A percentile compares a stretch with the other conserved stretches of the same genome.
Evolutionary conservation across 2,797 vertebrate genomes (phyloP).

Genomic region (Cossypha polioptera): DNA sequence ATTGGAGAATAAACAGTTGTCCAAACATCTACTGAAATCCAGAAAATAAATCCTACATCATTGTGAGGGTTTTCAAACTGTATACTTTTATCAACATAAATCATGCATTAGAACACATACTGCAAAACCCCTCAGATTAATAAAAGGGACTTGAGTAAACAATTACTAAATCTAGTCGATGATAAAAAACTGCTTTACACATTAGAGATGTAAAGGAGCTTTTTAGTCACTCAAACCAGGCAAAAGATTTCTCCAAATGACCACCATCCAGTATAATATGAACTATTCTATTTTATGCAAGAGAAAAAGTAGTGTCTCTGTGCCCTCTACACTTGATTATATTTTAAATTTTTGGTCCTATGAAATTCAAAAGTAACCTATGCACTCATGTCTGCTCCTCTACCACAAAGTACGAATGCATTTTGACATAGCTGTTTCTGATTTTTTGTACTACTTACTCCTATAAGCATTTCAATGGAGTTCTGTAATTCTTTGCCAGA

Average conservation of each 20-base stretch:
- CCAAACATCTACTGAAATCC: background rate
- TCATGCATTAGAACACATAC: background rate
- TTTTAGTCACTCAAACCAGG: background rate
- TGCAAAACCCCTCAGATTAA: background rate
- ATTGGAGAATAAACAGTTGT: background rate
- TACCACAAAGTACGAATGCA: background rate
- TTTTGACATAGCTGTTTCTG: background rate
- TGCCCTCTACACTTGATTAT: background rate
- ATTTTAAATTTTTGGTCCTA: background rate
- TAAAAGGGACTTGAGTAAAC: background rate
- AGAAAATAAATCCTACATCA: background rate
- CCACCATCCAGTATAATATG: accelerated
- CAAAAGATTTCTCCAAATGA: background rate
- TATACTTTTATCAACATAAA: background rate
- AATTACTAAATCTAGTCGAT: background rate
- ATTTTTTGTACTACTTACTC: background rate
- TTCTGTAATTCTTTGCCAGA: background rate
- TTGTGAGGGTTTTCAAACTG: background rate
- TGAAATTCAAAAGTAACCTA: background rate
- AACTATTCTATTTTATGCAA: background rate
- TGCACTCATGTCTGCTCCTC: background rate
- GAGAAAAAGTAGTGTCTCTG: background rate
- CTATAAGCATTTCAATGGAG: background rate
- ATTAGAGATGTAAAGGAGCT: background rate
- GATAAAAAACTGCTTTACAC: background rate